Conservation (phyloP, 2,797 vertebrate genomes). For the Pipistrellus pygmaeus region DNA sequence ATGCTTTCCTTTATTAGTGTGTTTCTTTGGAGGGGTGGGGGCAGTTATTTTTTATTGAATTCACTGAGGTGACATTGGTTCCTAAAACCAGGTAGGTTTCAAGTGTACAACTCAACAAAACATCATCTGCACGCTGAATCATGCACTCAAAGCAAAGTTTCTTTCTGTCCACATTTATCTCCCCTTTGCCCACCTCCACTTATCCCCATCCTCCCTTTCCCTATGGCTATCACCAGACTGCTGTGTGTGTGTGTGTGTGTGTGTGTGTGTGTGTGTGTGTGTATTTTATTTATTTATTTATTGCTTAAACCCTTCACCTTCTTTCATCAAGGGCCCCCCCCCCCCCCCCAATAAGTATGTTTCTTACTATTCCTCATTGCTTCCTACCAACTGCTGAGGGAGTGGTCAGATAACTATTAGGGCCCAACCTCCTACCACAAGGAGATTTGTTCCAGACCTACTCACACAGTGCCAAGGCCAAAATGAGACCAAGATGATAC, state of each 20-base stretch:
- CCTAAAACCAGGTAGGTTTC: not conserved
- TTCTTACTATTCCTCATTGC: not conserved
- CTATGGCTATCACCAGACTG: not conserved
- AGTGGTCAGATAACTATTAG: not conserved
- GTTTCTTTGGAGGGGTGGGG: not conserved
- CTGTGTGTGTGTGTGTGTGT: not conserved
- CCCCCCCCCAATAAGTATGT: not conserved
- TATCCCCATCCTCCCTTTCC: not conserved
- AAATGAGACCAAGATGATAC: slow-evolving; percentile 29
- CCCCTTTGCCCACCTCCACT: not conserved
- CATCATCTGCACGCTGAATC: not conserved
- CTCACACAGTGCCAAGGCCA: not conserved
- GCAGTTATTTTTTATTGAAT: not conserved
- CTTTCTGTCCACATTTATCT: not conserved
- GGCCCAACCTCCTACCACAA: slow-evolving; percentile 9
- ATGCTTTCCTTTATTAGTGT: not conserved
- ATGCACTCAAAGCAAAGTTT: not conserved
- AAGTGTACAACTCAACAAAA: not conserved
- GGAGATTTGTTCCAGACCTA: slow-evolving; percentile 32
- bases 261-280: too few relatives aligned
- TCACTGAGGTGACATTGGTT: not conserved
- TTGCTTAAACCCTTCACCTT: not conserved
- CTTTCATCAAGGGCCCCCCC: not conserved
- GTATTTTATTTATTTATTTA: too few relatives aligned
- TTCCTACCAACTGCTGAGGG: not conserved